Percentiles rank a stretch among this genome's conserved stretches.
Evolutionary conservation across 1,140 invertebrate genomes (phyloP).

Genomic region (Habropoda laboriosa): DNA sequence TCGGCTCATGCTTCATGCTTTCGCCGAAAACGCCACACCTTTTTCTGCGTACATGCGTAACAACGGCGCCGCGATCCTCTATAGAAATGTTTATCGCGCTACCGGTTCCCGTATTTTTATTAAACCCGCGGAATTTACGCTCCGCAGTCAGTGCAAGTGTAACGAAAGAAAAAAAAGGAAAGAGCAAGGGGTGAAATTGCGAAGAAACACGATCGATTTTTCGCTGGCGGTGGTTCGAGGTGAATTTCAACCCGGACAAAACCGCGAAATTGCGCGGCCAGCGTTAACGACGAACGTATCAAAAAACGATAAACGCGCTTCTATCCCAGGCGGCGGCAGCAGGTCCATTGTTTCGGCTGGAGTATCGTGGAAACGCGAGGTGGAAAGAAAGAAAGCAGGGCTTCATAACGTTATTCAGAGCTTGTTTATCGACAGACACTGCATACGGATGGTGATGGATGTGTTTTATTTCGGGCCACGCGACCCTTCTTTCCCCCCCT

Average conservation of each 20-base stretch:
- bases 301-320: constrained; percentile 39
- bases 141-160: background rate
- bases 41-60: too few species aligned
- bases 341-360: background rate
- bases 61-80: background rate
- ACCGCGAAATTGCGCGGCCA: background rate
- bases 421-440: constrained; percentile 65
- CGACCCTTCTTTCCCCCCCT: constrained; percentile 36
- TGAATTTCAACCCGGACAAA: background rate
- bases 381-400: constrained; percentile 42
- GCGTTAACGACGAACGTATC: constrained; percentile 11
- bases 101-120: too few species aligned
- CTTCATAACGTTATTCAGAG: constrained; percentile 53
- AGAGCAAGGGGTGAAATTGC: background rate
- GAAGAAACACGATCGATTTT: background rate
- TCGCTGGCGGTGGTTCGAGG: background rate
- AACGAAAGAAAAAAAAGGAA: background rate
- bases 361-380: background rate
- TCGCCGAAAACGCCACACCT: constrained; percentile 12
- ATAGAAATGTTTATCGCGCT: background rate
- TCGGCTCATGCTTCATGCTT: constrained; percentile 11
- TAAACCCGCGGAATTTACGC: background rate
- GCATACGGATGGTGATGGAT: constrained; percentile 64
- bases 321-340: background rate
- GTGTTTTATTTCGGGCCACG: constrained; percentile 61